Conservation (phyloP, 2,113 vertebrate genomes). For the Otis tarda region DNA sequence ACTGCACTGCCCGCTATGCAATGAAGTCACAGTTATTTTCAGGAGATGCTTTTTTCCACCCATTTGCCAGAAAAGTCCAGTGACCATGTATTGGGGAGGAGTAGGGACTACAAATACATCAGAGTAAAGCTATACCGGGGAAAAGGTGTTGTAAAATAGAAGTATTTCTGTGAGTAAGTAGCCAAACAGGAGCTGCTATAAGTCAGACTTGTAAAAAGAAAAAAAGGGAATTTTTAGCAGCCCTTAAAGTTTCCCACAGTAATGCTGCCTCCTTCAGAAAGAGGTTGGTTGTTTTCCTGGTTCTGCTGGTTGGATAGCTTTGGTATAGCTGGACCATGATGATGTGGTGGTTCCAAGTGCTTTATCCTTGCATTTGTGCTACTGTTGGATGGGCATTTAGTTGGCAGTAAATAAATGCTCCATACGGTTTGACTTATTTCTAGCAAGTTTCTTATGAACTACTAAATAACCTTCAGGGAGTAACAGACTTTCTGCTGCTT, state of each 20-base stretch:
- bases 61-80: not conserved
- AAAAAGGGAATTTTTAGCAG: not conserved
- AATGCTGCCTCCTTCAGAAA: not conserved
- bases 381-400: not conserved
- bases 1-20: not conserved
- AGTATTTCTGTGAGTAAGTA: not conserved
- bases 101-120: not conserved
- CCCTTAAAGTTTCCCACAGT: not conserved
- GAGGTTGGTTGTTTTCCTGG: not conserved
- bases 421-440: not conserved
- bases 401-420: not conserved
- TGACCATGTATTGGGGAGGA: not conserved
- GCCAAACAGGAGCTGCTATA: not conserved
- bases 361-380: not conserved
- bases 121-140: not conserved
- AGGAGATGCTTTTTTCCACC: not conserved
- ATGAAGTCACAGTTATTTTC: not conserved
- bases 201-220: not conserved
- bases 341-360: not conserved
- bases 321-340: not conserved
- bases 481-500: not conserved
- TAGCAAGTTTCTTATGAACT: not conserved
- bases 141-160: not conserved
- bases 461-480: not conserved
- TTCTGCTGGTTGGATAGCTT: not conserved